Percentiles rank a stretch among this genome's conserved stretches.
Conservation (phyloP, 2,888 invertebrate genomes). For the Rotaria sp. region DNA sequence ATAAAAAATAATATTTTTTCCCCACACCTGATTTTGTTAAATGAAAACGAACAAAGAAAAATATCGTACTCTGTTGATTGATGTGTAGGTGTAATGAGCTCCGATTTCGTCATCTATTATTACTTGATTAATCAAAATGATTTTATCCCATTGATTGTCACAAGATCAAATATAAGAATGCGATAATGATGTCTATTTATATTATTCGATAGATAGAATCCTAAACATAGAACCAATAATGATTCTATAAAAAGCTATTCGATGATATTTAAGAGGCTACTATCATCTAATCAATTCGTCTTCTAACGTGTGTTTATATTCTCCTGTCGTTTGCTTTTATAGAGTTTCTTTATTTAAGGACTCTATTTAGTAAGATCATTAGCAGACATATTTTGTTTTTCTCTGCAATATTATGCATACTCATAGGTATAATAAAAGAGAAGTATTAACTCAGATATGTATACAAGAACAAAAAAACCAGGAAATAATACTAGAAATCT, state of each 20-base stretch:
- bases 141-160: background rate
- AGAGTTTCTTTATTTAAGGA: background rate
- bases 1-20: background rate
- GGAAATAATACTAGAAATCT: background rate
- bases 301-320: background rate
- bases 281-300: background rate
- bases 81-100: background rate
- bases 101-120: background rate
- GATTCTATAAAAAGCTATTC: background rate
- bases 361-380: background rate
- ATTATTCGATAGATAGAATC: background rate
- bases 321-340: background rate
- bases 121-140: background rate
- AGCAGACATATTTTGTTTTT: background rate
- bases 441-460: background rate
- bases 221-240: no score
- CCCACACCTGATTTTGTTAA: background rate
- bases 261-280: background rate
- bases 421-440: background rate
- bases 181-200: background rate
- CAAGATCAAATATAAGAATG: background rate
- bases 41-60: background rate
- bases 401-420: background rate
- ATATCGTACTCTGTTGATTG: background rate
- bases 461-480: background rate